Evolutionary conservation across 2,888 invertebrate genomes (phyloP), one percentile per base, ranked within the genome.

Genomic region (Eupithecia exiguata): DNA sequence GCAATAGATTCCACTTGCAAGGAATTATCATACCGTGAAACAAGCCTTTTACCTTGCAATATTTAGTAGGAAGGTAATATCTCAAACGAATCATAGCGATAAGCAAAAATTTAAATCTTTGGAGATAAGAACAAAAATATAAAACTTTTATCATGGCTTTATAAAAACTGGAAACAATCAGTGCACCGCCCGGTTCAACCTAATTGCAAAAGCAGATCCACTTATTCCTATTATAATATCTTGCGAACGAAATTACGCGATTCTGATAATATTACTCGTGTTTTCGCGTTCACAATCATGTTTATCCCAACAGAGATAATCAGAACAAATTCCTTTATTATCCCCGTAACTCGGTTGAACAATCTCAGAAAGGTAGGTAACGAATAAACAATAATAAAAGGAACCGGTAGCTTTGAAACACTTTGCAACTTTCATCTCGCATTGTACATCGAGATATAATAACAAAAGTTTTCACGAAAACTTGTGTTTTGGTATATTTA

Each of bases 391-490:
- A 81, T 79, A 83, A 81, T 76, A 74, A 81, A 80, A 80, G 72
- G 72, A 79, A 79, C 74, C 71, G 78, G 75, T 75, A 78, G 77
- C 80, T 81, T 77, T 69, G 76, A 72, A 81, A 79, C 72, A 72
- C 74, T 78, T 74, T 78, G 77, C 74, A 80, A 80, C 79, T 84
- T 82, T 79, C 81, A 74, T 81, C 80, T 86, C 80, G 79, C 82
- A 84, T 85, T 80, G 78, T 82, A 86, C 89, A 87, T 82, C 75
- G 83, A 81, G 79, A 84, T 87, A 88, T 88, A 87, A 88, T 87
- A 88, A 86, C 84, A 85, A 84, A 88, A 90, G 86, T 89, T 90
- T 88, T 85, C 85, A 84, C 80, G 86, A 85, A 87, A 90, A 89
- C 87, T 91, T 89, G 83, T 89, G 88, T 90, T 89, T 89, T 84